A percentile compares a stretch with the other conserved stretches of the same genome.
Evolutionary conservation across 2,888 invertebrate species (phyloP).

Genomic region (Troides oblongomaculatus): DNA sequence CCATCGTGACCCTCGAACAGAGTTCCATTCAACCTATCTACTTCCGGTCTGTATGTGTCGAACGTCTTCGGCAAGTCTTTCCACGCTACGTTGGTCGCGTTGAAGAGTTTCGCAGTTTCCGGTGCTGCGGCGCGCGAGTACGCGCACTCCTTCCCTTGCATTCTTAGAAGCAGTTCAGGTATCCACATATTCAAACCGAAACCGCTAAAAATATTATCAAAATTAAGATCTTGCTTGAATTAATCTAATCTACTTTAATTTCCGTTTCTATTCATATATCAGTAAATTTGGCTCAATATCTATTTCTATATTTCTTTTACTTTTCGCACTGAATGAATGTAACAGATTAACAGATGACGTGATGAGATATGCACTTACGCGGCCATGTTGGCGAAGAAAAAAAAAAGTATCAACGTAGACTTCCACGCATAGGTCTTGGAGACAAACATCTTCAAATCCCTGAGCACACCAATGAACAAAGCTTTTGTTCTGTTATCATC

Average conservation of each 20-base stretch:
- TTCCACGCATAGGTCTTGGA: conserved; percentile 66
- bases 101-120: conserved; percentile 53
- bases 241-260: too few relatives aligned
- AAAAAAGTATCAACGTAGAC: conserved; percentile 64
- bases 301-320: too few relatives aligned
- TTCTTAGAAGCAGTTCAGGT: conserved; percentile 85
- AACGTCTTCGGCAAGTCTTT: conserved; percentile 71
- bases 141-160: conserved; percentile 61
- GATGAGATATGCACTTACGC: conserved; percentile 57
- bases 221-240: too few relatives aligned
- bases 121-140: conserved; percentile 54
- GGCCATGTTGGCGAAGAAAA: conserved; percentile 75
- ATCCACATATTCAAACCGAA: conserved; percentile 88
- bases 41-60: conserved; percentile 52
- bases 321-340: too few relatives aligned
- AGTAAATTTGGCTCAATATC: too few relatives aligned
- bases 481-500: conserved; percentile 63
- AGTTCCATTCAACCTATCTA: conserved; percentile 44
- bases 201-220: conserved; percentile 63
- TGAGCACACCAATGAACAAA: conserved; percentile 62
- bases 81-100: conserved; percentile 53
- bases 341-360: too few relatives aligned
- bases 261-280: too few relatives aligned
- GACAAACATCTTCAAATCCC: conserved; percentile 64
- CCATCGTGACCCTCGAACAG: conserved; percentile 38